phyloP scores from a whole-genome alignment of 2,113 vertebrate species.

The Xyrauchen texanus region DNA sequence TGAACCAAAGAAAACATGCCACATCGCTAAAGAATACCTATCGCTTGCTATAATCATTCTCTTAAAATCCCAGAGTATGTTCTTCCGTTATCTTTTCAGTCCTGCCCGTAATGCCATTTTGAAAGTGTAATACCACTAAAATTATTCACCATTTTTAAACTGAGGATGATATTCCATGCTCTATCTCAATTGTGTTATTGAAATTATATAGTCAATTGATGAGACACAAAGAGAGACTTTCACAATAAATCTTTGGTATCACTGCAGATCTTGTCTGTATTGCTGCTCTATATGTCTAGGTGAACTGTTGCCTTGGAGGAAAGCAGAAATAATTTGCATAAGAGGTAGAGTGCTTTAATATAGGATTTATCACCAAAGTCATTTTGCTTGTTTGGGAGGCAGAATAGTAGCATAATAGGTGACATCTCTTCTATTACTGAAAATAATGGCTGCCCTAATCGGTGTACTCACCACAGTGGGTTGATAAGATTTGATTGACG shows the following conservation, averaged over 20 bases:
- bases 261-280: too few relatives aligned
- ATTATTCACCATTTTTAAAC: too few relatives aligned
- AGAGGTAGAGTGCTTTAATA: neutral
- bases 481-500: slow-evolving; percentile 65
- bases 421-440: slow-evolving; percentile 42
- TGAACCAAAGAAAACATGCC: slow-evolving; percentile 36
- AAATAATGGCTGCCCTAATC: slow-evolving; percentile 45
- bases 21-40: slow-evolving; percentile 45
- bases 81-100: neutral
- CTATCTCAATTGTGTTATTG: too few relatives aligned
- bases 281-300: too few relatives aligned
- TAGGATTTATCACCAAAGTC: slow-evolving; percentile 33
- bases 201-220: too few relatives aligned
- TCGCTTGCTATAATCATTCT: slow-evolving; percentile 34
- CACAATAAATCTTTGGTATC: too few relatives aligned
- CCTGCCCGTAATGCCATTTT: neutral
- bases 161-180: too few relatives aligned
- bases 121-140: too few relatives aligned
- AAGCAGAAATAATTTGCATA: slow-evolving; percentile 44
- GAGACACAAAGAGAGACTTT: too few relatives aligned
- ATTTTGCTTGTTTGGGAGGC: slow-evolving; percentile 37
- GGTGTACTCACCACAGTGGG: slow-evolving; percentile 51
- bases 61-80: slow-evolving; percentile 28
- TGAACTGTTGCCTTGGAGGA: neutral
- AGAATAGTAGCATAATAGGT: slow-evolving; percentile 35